Evolutionary conservation across 2,113 vertebrate species (phyloP), one percentile per base, ranked within the genome.

Genomic region (Megalops atlanticus): DNA sequence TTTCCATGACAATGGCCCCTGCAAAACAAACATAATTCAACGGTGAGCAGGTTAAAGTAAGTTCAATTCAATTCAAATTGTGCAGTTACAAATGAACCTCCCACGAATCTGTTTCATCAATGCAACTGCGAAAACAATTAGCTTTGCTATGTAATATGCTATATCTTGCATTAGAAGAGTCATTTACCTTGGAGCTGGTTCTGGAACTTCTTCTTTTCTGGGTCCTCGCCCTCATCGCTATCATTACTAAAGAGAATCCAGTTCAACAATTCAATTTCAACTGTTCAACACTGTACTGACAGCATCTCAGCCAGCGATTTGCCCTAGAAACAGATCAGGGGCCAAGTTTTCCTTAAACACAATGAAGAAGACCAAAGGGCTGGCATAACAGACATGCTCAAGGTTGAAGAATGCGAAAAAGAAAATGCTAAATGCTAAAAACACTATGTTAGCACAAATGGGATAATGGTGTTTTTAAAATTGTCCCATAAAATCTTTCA

Each of bases 1-100:
- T 94, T 90, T 99, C 98, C 92, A 99, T 99, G 80, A 99, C 93
- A 90, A 99, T 99, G 84, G 97, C 98, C 85, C 97, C 98, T 99
- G 47, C 6, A 85, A 85, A 83, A 79, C 87, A 64, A 18, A 76
- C 68, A 35, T 41, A 74, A 24, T 36, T n/a, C 33, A n/a, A 49
- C 16, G 33, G 47, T 1, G 45, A 81, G n/a, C 0, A 71, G 3
- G 39, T 81, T 64, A 83, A 14, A 18, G 68, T 74, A 5, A 27
- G 54, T 39, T 41, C 35, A n/a, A n/a, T n/a, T n/a, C n/a, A n/a
- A n/a, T n/a, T n/a, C n/a, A n/a, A n/a, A n/a, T n/a, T n/a, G n/a
- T n/a, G n/a, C n/a, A n/a, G n/a, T n/a, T n/a, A n/a, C n/a, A n/a
- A n/a, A n/a, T n/a, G n/a, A n/a, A n/a, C n/a, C n/a, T n/a, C n/a